Evolutionary conservation across 2,888 invertebrate genomes (phyloP), one percentile per base, ranked within the genome.

Genomic region (Tribolium freemani): DNA sequence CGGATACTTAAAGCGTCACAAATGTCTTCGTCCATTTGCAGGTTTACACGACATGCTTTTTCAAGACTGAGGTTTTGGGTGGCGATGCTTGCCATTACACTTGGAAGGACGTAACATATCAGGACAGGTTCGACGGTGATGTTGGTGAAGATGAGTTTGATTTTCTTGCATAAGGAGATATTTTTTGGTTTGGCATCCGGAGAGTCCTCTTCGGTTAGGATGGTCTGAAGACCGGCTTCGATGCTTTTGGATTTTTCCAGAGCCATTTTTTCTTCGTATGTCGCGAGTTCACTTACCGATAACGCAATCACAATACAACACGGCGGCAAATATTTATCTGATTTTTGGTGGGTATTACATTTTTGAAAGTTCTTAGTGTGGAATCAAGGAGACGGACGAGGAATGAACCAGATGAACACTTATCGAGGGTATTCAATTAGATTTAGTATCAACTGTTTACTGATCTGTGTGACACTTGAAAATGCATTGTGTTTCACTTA

Each of bases 41-140:
- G 88, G 84, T 95, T 95, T 0, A 94, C 94, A 73, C 94, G 87
- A 83, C 95, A 95, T 0, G 94, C 94, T 86, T 95, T 95, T 85
- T 94, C 94, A 82, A 95, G 87, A 83, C 93, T 93, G 66, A 95
- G 87, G 86, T 95, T 95, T 84, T 94, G 94, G 56, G 93, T 93
- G 11, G 94, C 93, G 75, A 95, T 82, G 20, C 91, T 90, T 0
- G 93, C 91, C 44, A 90, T 81, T 1, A 89, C 87, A 71, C 87
- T 87, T 0, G 89, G 88, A 77, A 89, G 86, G 51, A 93, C 90
- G 82, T 91, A 93, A 79, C 91, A 91, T 0, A 92, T 90, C 64
- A 93, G 83, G 84, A 93, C 90, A 0, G 93, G 93, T 81, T 93
- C 93, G 9, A 93, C 91, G 8, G 92, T 92, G 76, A 92, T 91